Base-by-base conservation (phyloP, 2,888 invertebrate genomes). In the Trimorus sp. region DNA sequence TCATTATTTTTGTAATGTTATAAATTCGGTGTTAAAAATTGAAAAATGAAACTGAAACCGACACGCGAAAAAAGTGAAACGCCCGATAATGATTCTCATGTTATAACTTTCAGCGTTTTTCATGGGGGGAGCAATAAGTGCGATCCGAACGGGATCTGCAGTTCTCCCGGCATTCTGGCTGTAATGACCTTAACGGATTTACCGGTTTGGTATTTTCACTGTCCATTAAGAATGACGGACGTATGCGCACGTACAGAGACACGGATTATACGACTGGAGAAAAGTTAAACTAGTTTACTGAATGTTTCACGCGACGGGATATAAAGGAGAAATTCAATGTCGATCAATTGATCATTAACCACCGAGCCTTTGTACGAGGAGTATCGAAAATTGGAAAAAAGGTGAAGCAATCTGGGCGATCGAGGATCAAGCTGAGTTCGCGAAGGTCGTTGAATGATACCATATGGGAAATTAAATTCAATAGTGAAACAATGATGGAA, bases 311-410 rank as follows among this genome's bases (percentile, higher is more conserved):
- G 71, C 79, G 84, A 73, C 69, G 84, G 79, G 87, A 89, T 91
- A 92, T 92, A 92, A 92, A 91, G 89, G 91, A 89, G 91, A 91
- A 89, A 91, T 91, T 90, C 89, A 88, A 88, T 89, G 88, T 88
- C 87, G 85, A 75, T 81, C 78, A 88, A 88, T 88, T 84, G 87
- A 87, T 90, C 91, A 91, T 89, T 91, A 87, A 83, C 84, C 77
- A 79, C 85, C 82, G 85, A 83, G 86, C 85, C 85, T 83, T 86
- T 70, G 85, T 56, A 74, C 84, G 82, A 87, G 51, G 84, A 85
- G 85, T 83, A 84, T 84, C 82, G 49, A 73, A 75, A 82, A 83
- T 76, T 51, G 37, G 68, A 49, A 73, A 68, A 58, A 63, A 74
- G 60, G 56, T 40, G 38, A 12, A 51, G 8, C 11, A 36, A 42